Conservation (phyloP, 2,797 vertebrate genomes). For the Choloepus didactylus region DNA sequence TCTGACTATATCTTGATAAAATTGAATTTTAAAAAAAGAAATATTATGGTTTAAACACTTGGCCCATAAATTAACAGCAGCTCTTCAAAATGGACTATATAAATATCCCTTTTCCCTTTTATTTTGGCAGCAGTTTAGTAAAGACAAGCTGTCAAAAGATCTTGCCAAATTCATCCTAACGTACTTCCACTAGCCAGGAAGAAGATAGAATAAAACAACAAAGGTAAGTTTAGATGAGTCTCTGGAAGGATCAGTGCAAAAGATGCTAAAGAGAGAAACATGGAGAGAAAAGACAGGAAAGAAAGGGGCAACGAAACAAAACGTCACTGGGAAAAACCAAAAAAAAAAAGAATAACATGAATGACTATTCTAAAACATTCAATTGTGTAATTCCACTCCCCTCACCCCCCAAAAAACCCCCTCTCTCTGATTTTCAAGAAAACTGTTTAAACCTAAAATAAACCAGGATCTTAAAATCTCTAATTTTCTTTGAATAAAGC, state of each 20-base stretch:
- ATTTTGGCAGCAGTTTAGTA: conserved; percentile 50
- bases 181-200: not conserved
- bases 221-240: not conserved
- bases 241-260: not conserved
- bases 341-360: not conserved
- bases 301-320: not conserved
- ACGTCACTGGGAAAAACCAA: not conserved
- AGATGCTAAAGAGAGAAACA: not conserved
- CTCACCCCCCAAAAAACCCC: not conserved
- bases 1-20: too few relatives aligned
- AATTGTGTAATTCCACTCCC: not conserved
- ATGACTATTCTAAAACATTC: conserved; percentile 13
- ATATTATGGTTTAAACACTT: conserved; percentile 67
- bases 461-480: conserved; percentile 6
- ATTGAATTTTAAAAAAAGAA: too few relatives aligned
- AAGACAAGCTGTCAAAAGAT: conserved; percentile 71
- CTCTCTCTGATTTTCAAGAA: conserved; percentile 56
- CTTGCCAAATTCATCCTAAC: conserved; percentile 62
- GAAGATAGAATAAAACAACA: not conserved
- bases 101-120: conserved; percentile 67
- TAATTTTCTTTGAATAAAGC: conserved; percentile 58
- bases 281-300: not conserved
- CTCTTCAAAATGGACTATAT: conserved; percentile 62
- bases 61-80: conserved; percentile 66
- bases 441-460: conserved; percentile 24